phyloP scores from a whole-genome alignment of 1,140 invertebrate genomes.

The Drosophila burlai region DNA sequence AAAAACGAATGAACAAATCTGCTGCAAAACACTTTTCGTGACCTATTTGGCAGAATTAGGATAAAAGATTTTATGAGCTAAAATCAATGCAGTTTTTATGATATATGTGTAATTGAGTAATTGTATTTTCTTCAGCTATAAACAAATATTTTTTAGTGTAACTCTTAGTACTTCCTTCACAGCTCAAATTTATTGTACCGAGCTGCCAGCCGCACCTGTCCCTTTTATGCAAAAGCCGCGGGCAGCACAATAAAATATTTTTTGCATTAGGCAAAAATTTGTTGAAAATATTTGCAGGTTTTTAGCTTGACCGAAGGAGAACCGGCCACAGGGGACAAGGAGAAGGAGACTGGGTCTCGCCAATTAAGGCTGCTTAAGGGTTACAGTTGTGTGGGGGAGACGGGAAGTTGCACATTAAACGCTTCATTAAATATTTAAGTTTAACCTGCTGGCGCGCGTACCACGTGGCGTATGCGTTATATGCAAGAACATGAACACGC shows the following conservation, averaged over 20 bases:
- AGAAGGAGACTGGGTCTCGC: constrained; percentile 14
- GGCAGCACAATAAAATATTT: constrained; percentile 71
- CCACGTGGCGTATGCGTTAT: constrained; percentile 69
- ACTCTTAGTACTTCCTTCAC: constrained; percentile 10
- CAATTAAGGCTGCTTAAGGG: constrained; percentile 67
- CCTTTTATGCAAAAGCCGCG: constrained; percentile 6
- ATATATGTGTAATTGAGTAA: neutral
- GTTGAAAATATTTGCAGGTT: constrained; percentile 70
- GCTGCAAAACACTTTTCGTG: no score
- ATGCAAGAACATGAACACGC: constrained; percentile 23
- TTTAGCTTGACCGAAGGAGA: constrained; percentile 39
- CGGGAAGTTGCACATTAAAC: constrained; percentile 67
- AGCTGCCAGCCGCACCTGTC: constrained; percentile 14
- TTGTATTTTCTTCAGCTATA: neutral
- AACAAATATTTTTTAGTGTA: neutral
- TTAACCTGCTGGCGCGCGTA: constrained; percentile 56
- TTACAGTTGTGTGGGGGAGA: constrained; percentile 23
- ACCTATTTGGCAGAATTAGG: neutral
- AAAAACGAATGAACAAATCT: neutral
- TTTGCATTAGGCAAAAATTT: constrained; percentile 80
- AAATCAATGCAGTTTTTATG: neutral
- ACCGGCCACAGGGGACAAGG: no score
- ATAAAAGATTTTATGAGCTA: neutral
- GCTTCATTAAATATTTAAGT: constrained; percentile 84
- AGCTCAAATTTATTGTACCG: constrained; percentile 63